Percentiles rank a stretch among this genome's conserved stretches.
Conservation (phyloP, 1,140 invertebrate genomes). For the Drosophila tsacasi region DNA sequence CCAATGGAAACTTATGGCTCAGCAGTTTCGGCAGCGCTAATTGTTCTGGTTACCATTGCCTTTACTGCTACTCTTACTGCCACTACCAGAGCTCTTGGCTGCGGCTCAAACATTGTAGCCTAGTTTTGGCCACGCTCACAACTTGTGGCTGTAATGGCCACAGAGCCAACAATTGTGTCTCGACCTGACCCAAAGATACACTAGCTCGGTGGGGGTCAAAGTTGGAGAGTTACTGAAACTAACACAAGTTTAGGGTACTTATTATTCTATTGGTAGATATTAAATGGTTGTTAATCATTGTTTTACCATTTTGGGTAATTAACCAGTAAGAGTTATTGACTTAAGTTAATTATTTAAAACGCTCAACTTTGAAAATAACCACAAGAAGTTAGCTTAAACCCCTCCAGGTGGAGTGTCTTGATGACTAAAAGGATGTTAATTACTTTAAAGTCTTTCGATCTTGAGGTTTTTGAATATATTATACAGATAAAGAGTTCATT, state of each 20-base stretch:
- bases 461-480: neutral
- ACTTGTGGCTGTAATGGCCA: conserved; percentile 52
- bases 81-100: conserved; percentile 10
- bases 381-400: no score
- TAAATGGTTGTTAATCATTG: neutral
- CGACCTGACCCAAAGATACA: conserved; percentile 21
- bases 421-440: neutral
- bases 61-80: conserved; percentile 12
- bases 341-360: no score
- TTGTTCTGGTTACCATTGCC: conserved; percentile 43
- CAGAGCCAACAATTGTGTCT: conserved; percentile 16
- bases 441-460: neutral
- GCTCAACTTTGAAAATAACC: no score
- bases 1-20: conserved; percentile 55
- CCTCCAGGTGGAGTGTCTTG: neutral
- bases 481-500: neutral
- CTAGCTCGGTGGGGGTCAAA: neutral
- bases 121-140: conserved; percentile 56
- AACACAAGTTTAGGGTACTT: neutral
- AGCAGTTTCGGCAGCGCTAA: conserved; percentile 45
- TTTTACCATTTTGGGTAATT: neutral
- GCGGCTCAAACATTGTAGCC: conserved; percentile 53
- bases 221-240: neutral
- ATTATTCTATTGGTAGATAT: neutral
- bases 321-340: neutral